Evolutionary conservation across 2,113 vertebrate species (phyloP).

Genomic region (Oncorhynchus keta): DNA sequence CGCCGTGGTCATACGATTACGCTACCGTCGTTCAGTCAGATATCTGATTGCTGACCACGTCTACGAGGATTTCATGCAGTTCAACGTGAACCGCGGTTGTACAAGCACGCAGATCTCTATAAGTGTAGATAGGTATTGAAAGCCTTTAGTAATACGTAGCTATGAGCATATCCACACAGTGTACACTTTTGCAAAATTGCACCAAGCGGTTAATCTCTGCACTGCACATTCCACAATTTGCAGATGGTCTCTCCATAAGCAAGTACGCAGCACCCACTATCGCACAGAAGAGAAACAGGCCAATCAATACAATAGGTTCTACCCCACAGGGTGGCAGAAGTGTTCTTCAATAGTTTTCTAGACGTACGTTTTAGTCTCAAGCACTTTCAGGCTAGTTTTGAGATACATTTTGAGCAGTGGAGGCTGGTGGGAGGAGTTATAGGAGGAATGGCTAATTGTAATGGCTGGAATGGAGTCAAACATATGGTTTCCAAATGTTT

Average conservation of each 20-base stretch:
- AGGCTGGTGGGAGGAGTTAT: too few species aligned
- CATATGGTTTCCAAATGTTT: too few species aligned
- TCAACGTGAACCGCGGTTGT: conserved; percentile 9
- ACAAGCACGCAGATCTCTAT: background rate
- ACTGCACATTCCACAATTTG: conserved; percentile 28
- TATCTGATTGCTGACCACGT: conserved; percentile 55
- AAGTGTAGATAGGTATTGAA: background rate
- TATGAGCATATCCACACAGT: background rate
- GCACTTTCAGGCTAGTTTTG: too few species aligned
- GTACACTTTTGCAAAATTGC: conserved; percentile 1
- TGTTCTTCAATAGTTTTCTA: background rate
- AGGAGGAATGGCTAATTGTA: too few species aligned
- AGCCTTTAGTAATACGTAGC: background rate
- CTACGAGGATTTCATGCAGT: conserved; percentile 46
- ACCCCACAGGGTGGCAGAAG: conserved; percentile 3
- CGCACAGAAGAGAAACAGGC: background rate
- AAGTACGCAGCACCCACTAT: conserved; percentile 41
- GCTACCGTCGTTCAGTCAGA: conserved; percentile 52
- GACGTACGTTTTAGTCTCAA: too few species aligned
- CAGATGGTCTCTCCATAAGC: background rate
- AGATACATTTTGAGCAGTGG: too few species aligned
- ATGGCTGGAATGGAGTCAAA: too few species aligned
- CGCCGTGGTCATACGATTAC: conserved; percentile 53
- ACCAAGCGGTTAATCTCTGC: conserved; percentile 13
- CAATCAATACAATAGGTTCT: background rate